Evolutionary conservation across 2,113 vertebrate species (phyloP).

Genomic region (Peromyscus californicus): DNA sequence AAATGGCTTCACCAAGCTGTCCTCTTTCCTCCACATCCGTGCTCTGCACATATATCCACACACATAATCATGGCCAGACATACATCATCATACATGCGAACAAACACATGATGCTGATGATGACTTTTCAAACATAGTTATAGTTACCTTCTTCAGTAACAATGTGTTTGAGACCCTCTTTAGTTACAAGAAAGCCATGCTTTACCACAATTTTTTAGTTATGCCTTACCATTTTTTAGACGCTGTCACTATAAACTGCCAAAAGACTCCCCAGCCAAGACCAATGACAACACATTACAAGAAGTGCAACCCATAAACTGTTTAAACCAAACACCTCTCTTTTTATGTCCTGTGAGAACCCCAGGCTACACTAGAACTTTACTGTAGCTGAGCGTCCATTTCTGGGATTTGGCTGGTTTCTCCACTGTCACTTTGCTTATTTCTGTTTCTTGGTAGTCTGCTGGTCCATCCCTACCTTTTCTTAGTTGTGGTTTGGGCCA

Average conservation of each 20-base stretch:
- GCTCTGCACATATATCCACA: background rate
- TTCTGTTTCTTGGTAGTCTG: background rate
- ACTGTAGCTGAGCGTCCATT: background rate
- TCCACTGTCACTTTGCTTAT: background rate
- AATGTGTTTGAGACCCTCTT: background rate
- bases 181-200: background rate
- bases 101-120: background rate
- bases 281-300: background rate
- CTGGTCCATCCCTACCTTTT: background rate
- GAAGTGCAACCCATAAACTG: background rate
- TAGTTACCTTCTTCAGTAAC: background rate
- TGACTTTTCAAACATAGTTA: background rate
- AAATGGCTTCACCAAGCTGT: background rate
- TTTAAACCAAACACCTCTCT: background rate
- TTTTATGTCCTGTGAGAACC: background rate
- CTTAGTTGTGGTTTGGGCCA: background rate
- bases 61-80: background rate
- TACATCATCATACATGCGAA: no score
- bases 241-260: background rate
- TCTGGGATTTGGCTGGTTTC: background rate
- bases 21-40: background rate
- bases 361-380: background rate
- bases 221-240: background rate
- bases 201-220: background rate
- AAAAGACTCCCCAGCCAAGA: background rate